Base-by-base conservation (phyloP, 2,113 vertebrate genomes). In the Urocolius indicus region DNA sequence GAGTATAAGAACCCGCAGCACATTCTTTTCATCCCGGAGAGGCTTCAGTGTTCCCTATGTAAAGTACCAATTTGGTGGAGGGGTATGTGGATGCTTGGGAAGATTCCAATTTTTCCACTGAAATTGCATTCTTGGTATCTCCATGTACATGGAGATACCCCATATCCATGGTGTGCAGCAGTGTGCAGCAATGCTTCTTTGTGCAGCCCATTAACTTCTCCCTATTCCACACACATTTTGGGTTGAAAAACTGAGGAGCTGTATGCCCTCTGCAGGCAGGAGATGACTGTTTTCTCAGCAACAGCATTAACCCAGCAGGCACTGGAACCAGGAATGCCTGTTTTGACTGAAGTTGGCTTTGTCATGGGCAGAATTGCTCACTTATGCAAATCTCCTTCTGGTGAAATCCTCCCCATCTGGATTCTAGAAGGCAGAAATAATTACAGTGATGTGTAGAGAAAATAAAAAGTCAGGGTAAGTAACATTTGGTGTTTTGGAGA, bases 231-330 rank as follows among this genome's bases (percentile, higher is more conserved):
- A 11, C 8, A 24, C 15, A 38, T 73, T 68, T 84, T 76, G 52
- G 19, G n/a, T 71, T 57, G 48, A 52, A 93, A 96, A 94, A 72
- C 34, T 0, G 36, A 90, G 79, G 69, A 75, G 83, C 54, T 6
- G 24, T 24, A 10, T 49, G 93, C 90, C 93, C 92, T 95, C 93
- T 95, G 69, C 92, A 94, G 95, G 95, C 57, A 26, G 10, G 30
- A 93, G 55, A 41, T 41, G 38, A 32, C 49, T 1, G 4, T 34
- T 55, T 41, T 43, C 55, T 90, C 75, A 78, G 34, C 8, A 4
- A 46, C 30, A 48, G 20, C 9, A 1, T 68, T 54, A 93, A 75
- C 7, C 22, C 32, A 34, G 36, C n/a, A 89, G 75, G 27, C 49
- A 62, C 16, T 11, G 34, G 43, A 49, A 83, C 29, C 27, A 62